phyloP scores from a whole-genome alignment of 2,113 vertebrate species.

The Oriolus oriolus region DNA sequence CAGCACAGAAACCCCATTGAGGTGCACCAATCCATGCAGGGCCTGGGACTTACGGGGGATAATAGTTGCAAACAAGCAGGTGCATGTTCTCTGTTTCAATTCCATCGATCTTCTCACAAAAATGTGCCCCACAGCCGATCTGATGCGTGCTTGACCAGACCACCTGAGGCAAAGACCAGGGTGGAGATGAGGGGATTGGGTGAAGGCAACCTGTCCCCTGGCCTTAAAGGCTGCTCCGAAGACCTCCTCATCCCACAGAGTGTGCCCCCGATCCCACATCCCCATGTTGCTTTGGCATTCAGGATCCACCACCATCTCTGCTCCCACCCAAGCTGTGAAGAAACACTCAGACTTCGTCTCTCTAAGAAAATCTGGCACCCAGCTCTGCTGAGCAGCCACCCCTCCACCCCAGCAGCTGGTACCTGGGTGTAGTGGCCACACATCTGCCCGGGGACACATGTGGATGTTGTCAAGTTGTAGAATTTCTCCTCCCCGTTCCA shows the following conservation, averaged over 20 bases:
- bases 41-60: slow-evolving; percentile 67
- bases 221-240: background rate
- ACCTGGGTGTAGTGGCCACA: slow-evolving; percentile 82
- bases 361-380: background rate
- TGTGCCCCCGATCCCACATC: background rate
- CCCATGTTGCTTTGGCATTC: background rate
- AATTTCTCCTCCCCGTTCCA: slow-evolving; percentile 67
- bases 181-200: background rate
- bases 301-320: background rate
- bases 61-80: slow-evolving; percentile 77
- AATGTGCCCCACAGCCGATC: slow-evolving; percentile 69
- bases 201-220: background rate
- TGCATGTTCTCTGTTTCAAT: slow-evolving; percentile 61
- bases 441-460: slow-evolving; percentile 61
- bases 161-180: slow-evolving; percentile 51
- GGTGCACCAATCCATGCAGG: background rate
- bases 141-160: slow-evolving; percentile 68
- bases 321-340: background rate
- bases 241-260: background rate
- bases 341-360: background rate
- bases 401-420: background rate
- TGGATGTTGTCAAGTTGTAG: slow-evolving; percentile 68
- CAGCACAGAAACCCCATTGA: background rate
- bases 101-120: slow-evolving; percentile 63
- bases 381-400: background rate